Evolutionary conservation across 1,140 invertebrate species (phyloP).

Genomic region (Planococcus citri): DNA sequence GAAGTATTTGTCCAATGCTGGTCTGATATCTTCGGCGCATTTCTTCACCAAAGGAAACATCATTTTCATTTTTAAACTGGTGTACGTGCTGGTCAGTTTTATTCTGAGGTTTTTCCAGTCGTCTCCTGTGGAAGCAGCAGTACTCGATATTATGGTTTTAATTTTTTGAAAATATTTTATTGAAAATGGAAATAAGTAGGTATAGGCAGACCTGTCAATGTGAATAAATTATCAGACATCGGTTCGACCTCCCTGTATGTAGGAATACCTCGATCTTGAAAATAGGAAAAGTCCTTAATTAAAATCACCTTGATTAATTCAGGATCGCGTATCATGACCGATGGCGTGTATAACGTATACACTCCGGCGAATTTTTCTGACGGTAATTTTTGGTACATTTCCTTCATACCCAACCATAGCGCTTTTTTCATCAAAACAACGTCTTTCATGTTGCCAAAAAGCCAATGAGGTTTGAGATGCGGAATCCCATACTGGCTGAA

Average conservation of each 20-base stretch:
- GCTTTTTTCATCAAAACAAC: no score
- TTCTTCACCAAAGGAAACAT: conserved; percentile 39
- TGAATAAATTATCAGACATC: no score
- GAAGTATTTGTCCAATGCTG: neutral
- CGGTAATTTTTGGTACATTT: conserved; percentile 24
- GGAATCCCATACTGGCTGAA: no score
- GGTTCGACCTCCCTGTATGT: conserved; percentile 34
- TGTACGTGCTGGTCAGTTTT: conserved; percentile 43
- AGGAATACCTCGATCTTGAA: conserved; percentile 37
- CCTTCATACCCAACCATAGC: neutral
- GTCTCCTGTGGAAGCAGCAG: conserved; percentile 32
- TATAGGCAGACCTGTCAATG: no score
- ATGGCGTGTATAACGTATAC: conserved; percentile 36
- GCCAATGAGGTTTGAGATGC: no score
- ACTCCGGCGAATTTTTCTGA: conserved; percentile 29
- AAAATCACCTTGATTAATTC: conserved; percentile 47
- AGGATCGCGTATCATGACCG: conserved; percentile 40
- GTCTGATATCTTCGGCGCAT: conserved; percentile 23
- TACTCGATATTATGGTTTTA: conserved; percentile 39
- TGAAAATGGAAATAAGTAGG: no score
- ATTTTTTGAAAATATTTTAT: conserved; percentile 37
- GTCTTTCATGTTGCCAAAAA: no score
- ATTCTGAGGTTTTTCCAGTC: conserved; percentile 40
- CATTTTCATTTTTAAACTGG: conserved; percentile 41
- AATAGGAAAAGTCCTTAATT: conserved; percentile 43